phyloP scores from a whole-genome alignment of 1,140 invertebrate species.

The Diprion similis region DNA sequence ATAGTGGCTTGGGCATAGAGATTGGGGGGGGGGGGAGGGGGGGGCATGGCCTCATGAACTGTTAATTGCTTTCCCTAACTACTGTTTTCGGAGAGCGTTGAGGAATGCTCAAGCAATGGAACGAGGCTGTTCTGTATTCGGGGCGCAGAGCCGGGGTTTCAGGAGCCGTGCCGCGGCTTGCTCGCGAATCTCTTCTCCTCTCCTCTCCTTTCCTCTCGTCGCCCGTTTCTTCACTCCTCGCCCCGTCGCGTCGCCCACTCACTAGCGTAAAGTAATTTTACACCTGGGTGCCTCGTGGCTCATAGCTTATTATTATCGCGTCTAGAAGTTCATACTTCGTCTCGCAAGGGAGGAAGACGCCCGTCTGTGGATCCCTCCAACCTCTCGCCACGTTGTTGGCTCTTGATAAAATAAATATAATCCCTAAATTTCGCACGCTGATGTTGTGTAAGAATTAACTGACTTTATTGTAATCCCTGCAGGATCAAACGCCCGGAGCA shows the following conservation, averaged over 20 bases:
- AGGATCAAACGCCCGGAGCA: too few relatives aligned
- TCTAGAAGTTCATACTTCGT: conserved; percentile 9
- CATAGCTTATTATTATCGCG: conserved; percentile 27
- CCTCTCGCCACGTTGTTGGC: neutral
- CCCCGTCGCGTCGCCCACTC: neutral
- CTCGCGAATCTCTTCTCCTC: neutral
- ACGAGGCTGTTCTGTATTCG: neutral
- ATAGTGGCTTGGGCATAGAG: neutral
- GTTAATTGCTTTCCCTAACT: conserved; percentile 2
- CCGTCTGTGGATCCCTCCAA: conserved; percentile 3
- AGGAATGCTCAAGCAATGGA: conserved; percentile 1
- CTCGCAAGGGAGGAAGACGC: neutral
- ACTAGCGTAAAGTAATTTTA: conserved; percentile 22
- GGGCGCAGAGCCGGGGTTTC: neutral
- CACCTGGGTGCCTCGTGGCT: conserved; percentile 16
- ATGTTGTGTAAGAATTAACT: too few relatives aligned
- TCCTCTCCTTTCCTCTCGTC: neutral
- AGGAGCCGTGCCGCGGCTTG: neutral
- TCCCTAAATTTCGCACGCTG: too few relatives aligned
- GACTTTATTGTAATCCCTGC: too few relatives aligned
- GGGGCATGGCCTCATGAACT: conserved; percentile 3
- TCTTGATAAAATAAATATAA: neutral
- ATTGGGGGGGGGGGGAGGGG: too few relatives aligned
- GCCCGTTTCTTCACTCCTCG: neutral
- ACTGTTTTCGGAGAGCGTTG: neutral